phyloP scores from a whole-genome alignment of 2,113 vertebrate species.

The Callipepla californica region DNA sequence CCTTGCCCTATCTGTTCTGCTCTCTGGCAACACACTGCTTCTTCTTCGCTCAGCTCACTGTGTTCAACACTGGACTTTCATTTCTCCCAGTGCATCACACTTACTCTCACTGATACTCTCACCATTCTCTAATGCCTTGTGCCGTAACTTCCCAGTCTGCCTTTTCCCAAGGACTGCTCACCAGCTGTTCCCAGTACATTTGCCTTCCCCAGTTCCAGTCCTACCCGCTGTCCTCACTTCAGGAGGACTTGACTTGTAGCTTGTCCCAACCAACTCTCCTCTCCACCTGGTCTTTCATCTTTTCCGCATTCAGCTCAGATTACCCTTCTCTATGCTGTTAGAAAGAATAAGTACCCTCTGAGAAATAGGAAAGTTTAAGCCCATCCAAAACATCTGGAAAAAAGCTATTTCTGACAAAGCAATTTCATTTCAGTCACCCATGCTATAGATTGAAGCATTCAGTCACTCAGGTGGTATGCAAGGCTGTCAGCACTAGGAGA shows the following conservation, averaged over 20 bases:
- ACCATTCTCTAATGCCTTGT: background rate
- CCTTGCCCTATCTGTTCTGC: background rate
- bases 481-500: background rate
- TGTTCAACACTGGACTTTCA: background rate
- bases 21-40: background rate
- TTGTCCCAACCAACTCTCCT: background rate
- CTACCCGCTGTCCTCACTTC: accelerated
- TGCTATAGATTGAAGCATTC: background rate
- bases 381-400: background rate
- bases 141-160: background rate
- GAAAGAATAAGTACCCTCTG: background rate
- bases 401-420: background rate
- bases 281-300: background rate
- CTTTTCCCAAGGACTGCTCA: background rate
- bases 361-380: background rate
- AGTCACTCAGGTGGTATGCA: accelerated
- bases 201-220: background rate
- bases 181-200: background rate
- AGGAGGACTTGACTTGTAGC: background rate
- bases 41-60: background rate
- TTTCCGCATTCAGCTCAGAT: background rate
- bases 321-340: background rate
- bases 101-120: accelerated
- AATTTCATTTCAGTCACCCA: background rate
- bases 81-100: background rate